Evolutionary conservation across 2,113 vertebrate species (phyloP).

Genomic region (Himantopus leucocephalus): DNA sequence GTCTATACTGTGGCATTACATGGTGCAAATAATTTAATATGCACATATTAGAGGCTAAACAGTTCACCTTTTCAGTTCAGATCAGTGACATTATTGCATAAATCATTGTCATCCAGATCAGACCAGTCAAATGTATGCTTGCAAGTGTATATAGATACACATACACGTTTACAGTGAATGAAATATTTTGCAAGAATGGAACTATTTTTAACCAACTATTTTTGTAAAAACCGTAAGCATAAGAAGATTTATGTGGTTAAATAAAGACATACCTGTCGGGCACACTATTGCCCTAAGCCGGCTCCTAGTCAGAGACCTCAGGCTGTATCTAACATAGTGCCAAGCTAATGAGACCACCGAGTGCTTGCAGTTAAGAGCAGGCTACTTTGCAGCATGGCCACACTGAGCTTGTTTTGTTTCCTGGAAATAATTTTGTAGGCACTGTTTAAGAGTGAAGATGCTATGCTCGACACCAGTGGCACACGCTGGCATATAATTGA

Average conservation of each 20-base stretch:
- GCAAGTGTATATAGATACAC: background rate
- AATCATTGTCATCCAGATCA: background rate
- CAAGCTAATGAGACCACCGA: background rate
- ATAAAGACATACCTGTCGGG: background rate
- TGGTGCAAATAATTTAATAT: background rate
- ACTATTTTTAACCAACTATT: background rate
- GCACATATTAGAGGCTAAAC: background rate
- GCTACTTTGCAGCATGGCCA: background rate
- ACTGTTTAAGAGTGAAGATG: background rate
- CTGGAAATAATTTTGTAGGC: background rate
- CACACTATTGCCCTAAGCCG: background rate
- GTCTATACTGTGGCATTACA: background rate
- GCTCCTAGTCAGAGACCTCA: background rate
- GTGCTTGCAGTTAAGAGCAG: background rate
- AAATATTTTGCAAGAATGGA: background rate
- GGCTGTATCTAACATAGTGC: background rate
- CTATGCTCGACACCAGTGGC: background rate
- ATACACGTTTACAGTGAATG: accelerated
- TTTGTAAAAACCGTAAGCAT: background rate
- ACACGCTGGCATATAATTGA: background rate
- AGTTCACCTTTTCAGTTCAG: background rate
- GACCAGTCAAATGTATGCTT: background rate
- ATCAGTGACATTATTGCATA: background rate
- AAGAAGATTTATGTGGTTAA: background rate
- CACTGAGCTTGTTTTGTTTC: background rate